Conservation (phyloP, 2,797 vertebrate genomes). For the Chaetodon trifasciatus region DNA sequence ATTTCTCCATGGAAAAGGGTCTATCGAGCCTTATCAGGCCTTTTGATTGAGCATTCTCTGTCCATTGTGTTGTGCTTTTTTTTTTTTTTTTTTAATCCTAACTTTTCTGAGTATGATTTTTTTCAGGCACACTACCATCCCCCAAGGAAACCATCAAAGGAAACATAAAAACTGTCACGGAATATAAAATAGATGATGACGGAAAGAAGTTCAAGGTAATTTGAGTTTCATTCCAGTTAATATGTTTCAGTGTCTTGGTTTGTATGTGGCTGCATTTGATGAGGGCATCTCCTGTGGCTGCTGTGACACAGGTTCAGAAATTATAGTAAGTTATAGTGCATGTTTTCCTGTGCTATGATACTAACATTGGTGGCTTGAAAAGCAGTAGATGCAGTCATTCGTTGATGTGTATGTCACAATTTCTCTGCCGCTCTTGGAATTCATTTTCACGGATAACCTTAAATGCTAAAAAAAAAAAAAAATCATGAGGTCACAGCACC, state of each 20-base stretch:
- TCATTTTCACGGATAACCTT: neutral
- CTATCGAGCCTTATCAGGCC: too few species aligned
- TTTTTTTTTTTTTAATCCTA: neutral
- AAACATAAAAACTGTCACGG: conserved; percentile 95
- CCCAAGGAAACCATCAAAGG: conserved; percentile 94
- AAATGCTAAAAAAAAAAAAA: neutral
- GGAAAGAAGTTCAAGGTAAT: conserved; percentile 94
- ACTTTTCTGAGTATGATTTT: neutral
- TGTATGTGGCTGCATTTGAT: neutral
- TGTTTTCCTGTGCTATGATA: neutral
- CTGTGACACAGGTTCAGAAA: too few species aligned
- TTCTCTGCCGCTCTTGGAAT: neutral
- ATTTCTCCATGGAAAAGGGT: too few species aligned
- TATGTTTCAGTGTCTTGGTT: neutral
- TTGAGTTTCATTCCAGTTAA: too few species aligned
- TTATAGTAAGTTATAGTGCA: neutral
- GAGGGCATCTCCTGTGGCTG: fast-evolving
- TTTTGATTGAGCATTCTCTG: neutral
- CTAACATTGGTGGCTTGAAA: neutral
- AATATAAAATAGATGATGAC: conserved; percentile 95
- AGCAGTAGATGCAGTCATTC: neutral
- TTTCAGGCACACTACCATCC: conserved; percentile 88
- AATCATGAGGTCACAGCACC: too few species aligned
- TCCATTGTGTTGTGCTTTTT: neutral
- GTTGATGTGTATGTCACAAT: too few species aligned